Base-by-base conservation (phyloP, 2,113 vertebrate genomes). In the Formicarius rufipectus region DNA sequence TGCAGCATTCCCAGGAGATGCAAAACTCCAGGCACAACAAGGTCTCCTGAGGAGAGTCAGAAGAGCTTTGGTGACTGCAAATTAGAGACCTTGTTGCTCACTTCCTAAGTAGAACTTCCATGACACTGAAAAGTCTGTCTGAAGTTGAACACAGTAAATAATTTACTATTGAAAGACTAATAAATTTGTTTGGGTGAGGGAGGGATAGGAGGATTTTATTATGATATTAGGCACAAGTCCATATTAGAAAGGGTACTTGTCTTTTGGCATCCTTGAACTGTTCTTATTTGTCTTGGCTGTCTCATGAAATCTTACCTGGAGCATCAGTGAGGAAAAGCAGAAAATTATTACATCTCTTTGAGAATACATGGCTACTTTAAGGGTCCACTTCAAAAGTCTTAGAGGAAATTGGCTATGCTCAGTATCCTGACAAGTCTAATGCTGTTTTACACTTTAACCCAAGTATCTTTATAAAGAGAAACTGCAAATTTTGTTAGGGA, bases 171-270 rank as follows among this genome's bases (percentile, higher is more conserved):
- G 53, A 31, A 72, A 81, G 37, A 37, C 9, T 60, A 40, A 31
- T 67, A 59, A 45, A 39, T 86, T 44, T 80, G 8, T 83, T 90
- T 10, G 30, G 37, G 53, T 27, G 6, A 10, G 28, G 7, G 44
- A 10, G 7, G 49, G 23, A 11, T 49, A 49, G 47, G 22, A 8
- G 0, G 1, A 27, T n/a, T n/a, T n/a, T n/a, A n/a, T n/a, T n/a
- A n/a, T n/a, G n/a, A n/a, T n/a, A n/a, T 79, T 62, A 68, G 63
- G 6, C 22, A 44, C 33, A 27, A 21, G n/a, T 33, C 64, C 0
- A 0, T 52, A 1, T 69, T 35, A 53, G 47, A 49, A 49, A 37
- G 19, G 9, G 4, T 81, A 14, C 19, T 82, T 89, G 72, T 6
- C 53, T 75, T 92, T 76, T 95, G 67, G 16, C 10, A 23, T 53